Evolutionary conservation across 2,797 vertebrate species (phyloP).

Genomic region (Molossus molossus): DNA sequence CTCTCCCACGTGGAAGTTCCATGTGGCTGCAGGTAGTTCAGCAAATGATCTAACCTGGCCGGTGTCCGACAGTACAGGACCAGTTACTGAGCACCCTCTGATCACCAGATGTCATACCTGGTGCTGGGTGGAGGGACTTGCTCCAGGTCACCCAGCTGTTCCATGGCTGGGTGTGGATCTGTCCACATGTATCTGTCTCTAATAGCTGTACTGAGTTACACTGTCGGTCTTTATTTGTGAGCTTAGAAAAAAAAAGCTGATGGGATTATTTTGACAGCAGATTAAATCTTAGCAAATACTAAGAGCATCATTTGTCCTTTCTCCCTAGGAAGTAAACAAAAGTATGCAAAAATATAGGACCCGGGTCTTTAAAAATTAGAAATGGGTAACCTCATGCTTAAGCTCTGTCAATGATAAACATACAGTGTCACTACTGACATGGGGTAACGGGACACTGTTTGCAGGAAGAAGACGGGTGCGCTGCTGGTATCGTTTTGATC

Average conservation of each 20-base stretch:
- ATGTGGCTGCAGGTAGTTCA: accelerated
- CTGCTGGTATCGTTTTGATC: background rate
- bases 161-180: background rate
- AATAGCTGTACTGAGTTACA: accelerated
- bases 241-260: slow-evolving; percentile 23
- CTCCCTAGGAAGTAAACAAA: slow-evolving; percentile 79
- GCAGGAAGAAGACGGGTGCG: accelerated
- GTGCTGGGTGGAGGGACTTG: background rate
- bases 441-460: background rate
- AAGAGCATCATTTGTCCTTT: slow-evolving; percentile 81
- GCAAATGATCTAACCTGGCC: background rate
- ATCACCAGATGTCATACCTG: no score
- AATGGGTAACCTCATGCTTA: background rate
- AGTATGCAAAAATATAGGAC: slow-evolving; percentile 19
- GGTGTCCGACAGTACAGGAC: background rate
- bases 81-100: accelerated
- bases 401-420: background rate
- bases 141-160: background rate
- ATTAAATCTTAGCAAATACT: slow-evolving; percentile 85
- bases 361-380: slow-evolving; percentile 11
- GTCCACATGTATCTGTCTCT: background rate
- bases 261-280: slow-evolving; percentile 82
- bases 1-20: background rate
- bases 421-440: accelerated
- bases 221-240: background rate